Base-by-base conservation (phyloP, 2,888 invertebrate species). In the Campaea margaritaria region DNA sequence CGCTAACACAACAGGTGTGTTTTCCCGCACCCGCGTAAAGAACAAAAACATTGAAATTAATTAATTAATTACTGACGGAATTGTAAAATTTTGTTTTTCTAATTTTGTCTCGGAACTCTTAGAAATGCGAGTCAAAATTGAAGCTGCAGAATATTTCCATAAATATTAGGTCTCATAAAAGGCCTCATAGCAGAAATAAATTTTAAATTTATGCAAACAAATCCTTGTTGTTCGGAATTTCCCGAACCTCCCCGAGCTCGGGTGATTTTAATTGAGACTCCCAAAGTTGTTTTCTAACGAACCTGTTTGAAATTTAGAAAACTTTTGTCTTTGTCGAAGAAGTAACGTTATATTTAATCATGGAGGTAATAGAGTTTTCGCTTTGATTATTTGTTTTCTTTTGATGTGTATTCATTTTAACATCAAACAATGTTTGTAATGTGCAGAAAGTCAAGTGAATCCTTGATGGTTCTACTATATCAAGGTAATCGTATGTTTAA, bases 151-250 rank as follows among this genome's bases (percentile, higher is more conserved):
- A n/a, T 41, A 49, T 49, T 28, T 14, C 39, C 49, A 49, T 49
- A 49, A 49, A 49, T 41, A 49, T 49, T 28, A 49, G 14, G 41
- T 44, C 13, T 41, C 13, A 49, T 49, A 41, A 41, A 48, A 39
- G 48, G 48, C 39, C 27, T 49, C 43, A 47, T 46, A 53, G 45
- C 27, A 34, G 55, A 51, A 48, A 50, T 31, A 58, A 65, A 62
- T 67, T 65, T 67, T 48, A 60, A 69, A 66, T 59, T 59, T 64
- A 70, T 70, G 68, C 64, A 65, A 70, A 68, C 62, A 65, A 68
- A 58, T 62, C 64, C 53, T 48, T 58, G 57, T 65, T 64, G 59
- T 66, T 62, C 31, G 4, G 34, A 52, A 42, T 42, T 47, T 9
- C 39, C 21, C 58, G 44, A 41, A 47, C 38, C 21, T 38, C 48